A percentile compares a stretch with the other conserved stretches of the same genome.
Conservation (phyloP, 2,797 vertebrate species). For the Garrulus glandarius region DNA sequence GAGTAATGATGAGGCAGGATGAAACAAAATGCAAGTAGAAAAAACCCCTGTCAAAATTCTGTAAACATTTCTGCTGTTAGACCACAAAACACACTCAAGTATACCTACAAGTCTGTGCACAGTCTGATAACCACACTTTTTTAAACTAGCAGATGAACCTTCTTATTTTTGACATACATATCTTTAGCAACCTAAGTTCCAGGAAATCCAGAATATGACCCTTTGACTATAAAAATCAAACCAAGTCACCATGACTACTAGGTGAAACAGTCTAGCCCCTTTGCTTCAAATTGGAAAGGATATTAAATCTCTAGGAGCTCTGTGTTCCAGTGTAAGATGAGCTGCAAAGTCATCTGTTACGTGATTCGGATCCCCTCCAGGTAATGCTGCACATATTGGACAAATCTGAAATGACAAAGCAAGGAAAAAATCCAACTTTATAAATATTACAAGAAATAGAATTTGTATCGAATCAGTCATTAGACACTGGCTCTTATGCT, state of each 20-base stretch:
- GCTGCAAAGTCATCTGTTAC: conserved; percentile 99
- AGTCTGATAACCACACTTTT: background rate
- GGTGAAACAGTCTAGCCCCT: background rate
- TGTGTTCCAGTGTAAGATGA: conserved; percentile 99
- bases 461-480: background rate
- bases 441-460: background rate
- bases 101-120: background rate
- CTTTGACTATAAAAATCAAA: background rate
- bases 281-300: conserved; percentile 80
- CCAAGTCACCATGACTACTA: background rate
- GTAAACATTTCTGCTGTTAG: background rate
- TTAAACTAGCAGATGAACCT: background rate
- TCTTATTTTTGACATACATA: background rate
- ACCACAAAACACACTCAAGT: background rate
- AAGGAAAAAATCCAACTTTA: background rate
- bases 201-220: background rate
- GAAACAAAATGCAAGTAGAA: background rate
- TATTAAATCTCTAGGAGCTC: conserved; percentile 99
- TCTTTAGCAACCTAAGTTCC: background rate
- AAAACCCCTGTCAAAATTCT: background rate
- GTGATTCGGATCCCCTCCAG: conserved; percentile 98
- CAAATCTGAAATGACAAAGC: conserved; percentile 87
- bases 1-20: background rate
- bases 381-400: conserved; percentile 98
- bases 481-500: background rate